Conservation (phyloP, 2,888 invertebrate genomes). For the Trilocha varians region DNA sequence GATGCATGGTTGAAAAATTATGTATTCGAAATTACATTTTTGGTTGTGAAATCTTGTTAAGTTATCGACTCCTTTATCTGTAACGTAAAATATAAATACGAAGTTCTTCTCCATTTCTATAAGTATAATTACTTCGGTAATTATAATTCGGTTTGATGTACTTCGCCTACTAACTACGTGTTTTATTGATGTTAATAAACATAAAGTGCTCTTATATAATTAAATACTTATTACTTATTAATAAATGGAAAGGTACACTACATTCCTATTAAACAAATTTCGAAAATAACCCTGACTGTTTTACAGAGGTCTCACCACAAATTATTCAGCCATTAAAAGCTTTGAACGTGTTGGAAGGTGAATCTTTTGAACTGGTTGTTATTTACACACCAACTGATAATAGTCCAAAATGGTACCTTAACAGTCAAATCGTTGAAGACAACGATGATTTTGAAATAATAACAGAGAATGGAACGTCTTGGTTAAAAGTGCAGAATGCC, state of each 20-base stretch:
- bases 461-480: conserved; percentile 75
- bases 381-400: conserved; percentile 80
- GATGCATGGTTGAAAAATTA: conserved; percentile 44
- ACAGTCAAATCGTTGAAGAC: conserved; percentile 82
- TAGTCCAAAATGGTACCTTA: conserved; percentile 89
- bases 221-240: no score
- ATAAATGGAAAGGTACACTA: no score
- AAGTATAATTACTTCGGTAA: no score
- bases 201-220: no score
- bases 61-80: no score
- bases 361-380: conserved; percentile 79
- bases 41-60: background rate
- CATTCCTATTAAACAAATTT: background rate
- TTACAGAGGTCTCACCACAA: conserved; percentile 68
- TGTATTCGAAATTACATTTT: background rate
- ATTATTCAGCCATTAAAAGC: conserved; percentile 87
- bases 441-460: conserved; percentile 75
- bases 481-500: conserved; percentile 77
- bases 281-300: conserved; percentile 25
- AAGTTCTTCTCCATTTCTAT: no score
- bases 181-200: no score
- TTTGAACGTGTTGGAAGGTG: conserved; percentile 78
- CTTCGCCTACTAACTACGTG: no score
- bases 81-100: no score
- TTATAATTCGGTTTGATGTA: no score